Evolutionary conservation across 2,888 invertebrate species (phyloP).

Genomic region (Xestobium rufovillosum): DNA sequence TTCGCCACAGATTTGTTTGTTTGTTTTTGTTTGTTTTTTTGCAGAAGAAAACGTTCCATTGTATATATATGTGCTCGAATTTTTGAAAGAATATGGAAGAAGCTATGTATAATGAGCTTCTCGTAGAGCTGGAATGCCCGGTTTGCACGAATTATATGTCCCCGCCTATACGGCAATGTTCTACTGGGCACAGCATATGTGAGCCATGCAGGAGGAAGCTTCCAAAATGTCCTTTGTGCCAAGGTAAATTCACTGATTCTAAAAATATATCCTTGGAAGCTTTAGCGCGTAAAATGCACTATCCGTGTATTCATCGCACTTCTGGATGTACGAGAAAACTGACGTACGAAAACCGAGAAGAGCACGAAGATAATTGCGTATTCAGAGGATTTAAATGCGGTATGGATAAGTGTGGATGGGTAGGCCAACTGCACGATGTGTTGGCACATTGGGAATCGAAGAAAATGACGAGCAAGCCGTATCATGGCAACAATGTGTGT

Average conservation of each 20-base stretch:
- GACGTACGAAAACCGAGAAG: constrained; percentile 22
- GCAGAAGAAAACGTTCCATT: too few species aligned
- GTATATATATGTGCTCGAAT: not conserved
- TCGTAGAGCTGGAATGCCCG: constrained; percentile 28
- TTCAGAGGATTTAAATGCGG: constrained; percentile 25
- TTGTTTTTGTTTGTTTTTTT: too few species aligned
- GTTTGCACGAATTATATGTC: constrained; percentile 28
- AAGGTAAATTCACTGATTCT: constrained; percentile 24
- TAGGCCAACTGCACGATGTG: constrained; percentile 22
- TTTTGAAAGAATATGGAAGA: constrained; percentile 15
- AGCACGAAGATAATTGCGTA: constrained; percentile 23
- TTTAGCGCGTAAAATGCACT: constrained; percentile 26
- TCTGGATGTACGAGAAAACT: constrained; percentile 23
- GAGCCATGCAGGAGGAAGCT: constrained; percentile 23
- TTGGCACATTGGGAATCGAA: constrained; percentile 26
- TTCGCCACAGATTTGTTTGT: too few species aligned
- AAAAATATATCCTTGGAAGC: constrained; percentile 27
- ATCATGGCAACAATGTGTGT: constrained; percentile 23
- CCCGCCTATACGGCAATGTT: constrained; percentile 26
- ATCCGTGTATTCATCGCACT: constrained; percentile 25
- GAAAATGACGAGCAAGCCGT: constrained; percentile 24
- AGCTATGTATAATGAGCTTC: constrained; percentile 22
- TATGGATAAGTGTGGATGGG: constrained; percentile 25
- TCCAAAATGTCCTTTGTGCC: constrained; percentile 25
- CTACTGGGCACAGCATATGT: constrained; percentile 27